phyloP scores from a whole-genome alignment of 1,140 invertebrate genomes.

The Atta texana region DNA sequence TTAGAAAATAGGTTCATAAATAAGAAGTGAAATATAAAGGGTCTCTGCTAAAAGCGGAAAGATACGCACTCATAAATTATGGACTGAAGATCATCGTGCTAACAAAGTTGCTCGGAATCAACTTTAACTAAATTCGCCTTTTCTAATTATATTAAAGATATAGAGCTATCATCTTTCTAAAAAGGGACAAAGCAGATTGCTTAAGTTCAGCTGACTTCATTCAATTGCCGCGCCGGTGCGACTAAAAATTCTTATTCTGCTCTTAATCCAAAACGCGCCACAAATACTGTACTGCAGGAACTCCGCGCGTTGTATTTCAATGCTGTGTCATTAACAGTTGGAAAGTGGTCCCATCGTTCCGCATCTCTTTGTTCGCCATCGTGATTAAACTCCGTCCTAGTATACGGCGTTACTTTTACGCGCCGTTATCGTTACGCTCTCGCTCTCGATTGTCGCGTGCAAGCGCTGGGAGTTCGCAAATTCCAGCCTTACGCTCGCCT shows the following conservation, averaged over 20 bases:
- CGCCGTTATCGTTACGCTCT: constrained; percentile 19
- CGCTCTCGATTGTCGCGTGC: constrained; percentile 23
- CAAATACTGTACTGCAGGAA: constrained; percentile 27
- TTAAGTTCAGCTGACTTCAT: background rate
- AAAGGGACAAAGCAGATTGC: background rate
- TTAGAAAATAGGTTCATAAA: background rate
- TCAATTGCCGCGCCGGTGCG: background rate
- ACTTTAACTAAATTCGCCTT: constrained; percentile 33
- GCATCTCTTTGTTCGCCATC: constrained; percentile 21
- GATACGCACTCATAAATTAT: constrained; percentile 8
- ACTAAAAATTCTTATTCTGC: background rate
- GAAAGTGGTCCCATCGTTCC: constrained; percentile 35
- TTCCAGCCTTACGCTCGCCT: background rate
- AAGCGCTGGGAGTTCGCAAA: background rate
- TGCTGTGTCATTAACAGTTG: constrained; percentile 53
- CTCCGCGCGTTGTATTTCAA: constrained; percentile 21
- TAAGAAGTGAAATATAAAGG: background rate
- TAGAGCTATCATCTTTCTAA: constrained; percentile 3
- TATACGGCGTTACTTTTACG: constrained; percentile 31
- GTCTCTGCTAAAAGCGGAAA: background rate
- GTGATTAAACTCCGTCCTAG: constrained; percentile 47
- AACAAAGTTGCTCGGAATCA: background rate
- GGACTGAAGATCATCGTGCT: background rate
- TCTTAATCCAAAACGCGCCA: constrained; percentile 4
- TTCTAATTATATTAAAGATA: background rate